Percentiles rank a stretch among this genome's conserved stretches.
phyloP scores from a whole-genome alignment of 37 sponge, comb jelly and placozoan genomes.

The Axinella damicornis region DNA sequence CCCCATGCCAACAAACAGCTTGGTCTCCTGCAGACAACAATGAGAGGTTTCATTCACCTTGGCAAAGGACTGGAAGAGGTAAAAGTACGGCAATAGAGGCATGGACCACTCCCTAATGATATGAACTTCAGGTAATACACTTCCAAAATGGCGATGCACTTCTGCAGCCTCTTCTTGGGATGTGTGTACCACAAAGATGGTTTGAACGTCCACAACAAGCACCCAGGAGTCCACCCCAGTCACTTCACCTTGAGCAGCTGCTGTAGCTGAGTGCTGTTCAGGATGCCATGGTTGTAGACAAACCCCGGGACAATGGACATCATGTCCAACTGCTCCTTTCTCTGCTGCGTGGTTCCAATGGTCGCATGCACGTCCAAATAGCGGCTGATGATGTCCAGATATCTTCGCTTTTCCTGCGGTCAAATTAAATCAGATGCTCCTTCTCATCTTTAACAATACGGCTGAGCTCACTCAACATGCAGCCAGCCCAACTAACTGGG shows the following conservation, averaged over 20 bases:
- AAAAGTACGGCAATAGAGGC: too few species aligned
- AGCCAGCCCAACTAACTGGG: too few species aligned
- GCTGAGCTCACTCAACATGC: too few species aligned
- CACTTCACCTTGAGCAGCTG: neutral
- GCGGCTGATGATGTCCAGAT: constrained; percentile 45
- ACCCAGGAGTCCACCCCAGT: too few species aligned
- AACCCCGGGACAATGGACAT: constrained; percentile 40
- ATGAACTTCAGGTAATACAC: too few species aligned
- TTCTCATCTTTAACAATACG: neutral
- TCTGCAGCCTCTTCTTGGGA: too few species aligned
- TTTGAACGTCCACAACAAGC: too few species aligned
- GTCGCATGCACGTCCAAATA: constrained; percentile 72
- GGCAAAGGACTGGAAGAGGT: too few species aligned
- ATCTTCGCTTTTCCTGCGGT: constrained; percentile 32
- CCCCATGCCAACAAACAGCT: constrained; percentile 81
- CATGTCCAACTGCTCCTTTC: neutral
- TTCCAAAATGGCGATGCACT: too few species aligned
- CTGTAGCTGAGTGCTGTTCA: constrained; percentile 25
- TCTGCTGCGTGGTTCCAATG: constrained; percentile 8
- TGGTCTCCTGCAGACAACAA: constrained; percentile 30
- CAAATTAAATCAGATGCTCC: neutral
- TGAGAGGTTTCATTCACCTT: too few species aligned
- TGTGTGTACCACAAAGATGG: too few species aligned
- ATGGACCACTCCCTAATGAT: too few species aligned
- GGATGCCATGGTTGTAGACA: constrained; percentile 74